Conservation (phyloP, 2,797 vertebrate species). For the Rhodeus uyekii region DNA sequence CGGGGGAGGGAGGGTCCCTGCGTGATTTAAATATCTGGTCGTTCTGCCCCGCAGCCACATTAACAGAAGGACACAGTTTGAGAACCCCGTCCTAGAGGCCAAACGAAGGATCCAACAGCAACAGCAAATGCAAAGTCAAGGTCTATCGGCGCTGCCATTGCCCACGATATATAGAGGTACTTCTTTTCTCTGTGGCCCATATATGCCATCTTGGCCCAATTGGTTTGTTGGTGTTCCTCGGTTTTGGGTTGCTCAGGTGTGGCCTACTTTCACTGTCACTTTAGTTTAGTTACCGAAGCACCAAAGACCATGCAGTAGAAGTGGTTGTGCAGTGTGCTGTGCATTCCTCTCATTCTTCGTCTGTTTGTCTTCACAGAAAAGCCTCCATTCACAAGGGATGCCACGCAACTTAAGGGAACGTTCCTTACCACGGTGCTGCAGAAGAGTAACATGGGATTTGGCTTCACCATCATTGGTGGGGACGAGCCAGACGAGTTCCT, state of each 20-base stretch:
- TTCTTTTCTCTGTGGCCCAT: slow-evolving; percentile 37
- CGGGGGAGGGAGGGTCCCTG: slow-evolving; percentile 16
- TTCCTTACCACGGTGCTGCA: slow-evolving; percentile 96
- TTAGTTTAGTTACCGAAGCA: slow-evolving; percentile 5
- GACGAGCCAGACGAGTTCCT: slow-evolving; percentile 98
- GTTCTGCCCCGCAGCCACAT: slow-evolving; percentile 84
- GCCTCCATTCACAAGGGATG: slow-evolving; percentile 95
- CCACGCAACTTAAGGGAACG: slow-evolving; percentile 95
- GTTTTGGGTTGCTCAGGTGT: slow-evolving; percentile 29
- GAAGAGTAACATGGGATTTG: slow-evolving; percentile 99
- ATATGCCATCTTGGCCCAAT: slow-evolving; percentile 21
- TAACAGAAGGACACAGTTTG: slow-evolving; percentile 99
- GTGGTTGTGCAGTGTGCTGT: not conserved
- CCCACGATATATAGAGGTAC: slow-evolving; percentile 70
- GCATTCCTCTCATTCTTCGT: slow-evolving; percentile 25
- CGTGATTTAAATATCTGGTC: slow-evolving; percentile 42
- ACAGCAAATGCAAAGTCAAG: slow-evolving; percentile 95
- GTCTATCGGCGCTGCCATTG: slow-evolving; percentile 91
- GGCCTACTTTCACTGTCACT: slow-evolving; percentile 10
- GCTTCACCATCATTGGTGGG: slow-evolving; percentile 98
- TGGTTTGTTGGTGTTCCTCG: not conserved
- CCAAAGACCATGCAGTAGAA: slow-evolving; percentile 15
- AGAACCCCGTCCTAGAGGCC: slow-evolving; percentile 98
- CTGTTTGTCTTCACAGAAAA: slow-evolving; percentile 84
- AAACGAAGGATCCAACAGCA: slow-evolving; percentile 97